phyloP scores from a whole-genome alignment of 2,888 invertebrate species.

The Antheraea assamensis region DNA sequence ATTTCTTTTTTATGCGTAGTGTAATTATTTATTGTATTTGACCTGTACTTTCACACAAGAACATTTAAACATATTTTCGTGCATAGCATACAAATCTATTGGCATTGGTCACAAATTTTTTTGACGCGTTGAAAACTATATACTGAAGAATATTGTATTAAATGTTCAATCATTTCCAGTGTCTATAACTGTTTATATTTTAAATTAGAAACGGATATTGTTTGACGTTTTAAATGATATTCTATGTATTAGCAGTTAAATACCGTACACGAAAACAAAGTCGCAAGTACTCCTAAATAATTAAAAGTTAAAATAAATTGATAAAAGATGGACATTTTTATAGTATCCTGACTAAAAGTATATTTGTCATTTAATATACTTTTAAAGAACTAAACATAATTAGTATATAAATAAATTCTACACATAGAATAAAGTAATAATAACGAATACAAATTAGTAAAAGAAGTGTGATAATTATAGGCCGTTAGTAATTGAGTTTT shows the following conservation, averaged over 20 bases:
- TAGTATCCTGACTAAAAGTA: not conserved
- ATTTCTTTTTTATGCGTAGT: not conserved
- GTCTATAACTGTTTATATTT: not conserved
- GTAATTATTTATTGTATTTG: no score
- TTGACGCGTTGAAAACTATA: not conserved
- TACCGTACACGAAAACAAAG: not conserved
- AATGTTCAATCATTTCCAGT: not conserved
- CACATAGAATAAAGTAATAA: not conserved
- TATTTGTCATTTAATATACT: not conserved
- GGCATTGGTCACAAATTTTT: constrained; percentile 1
- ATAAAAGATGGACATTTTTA: not conserved
- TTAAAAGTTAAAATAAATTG: not conserved
- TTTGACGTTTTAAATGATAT: not conserved
- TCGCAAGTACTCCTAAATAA: not conserved
- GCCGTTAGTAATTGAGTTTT: not conserved
- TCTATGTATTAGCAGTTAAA: not conserved
- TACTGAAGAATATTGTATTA: not conserved
- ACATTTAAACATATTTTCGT: no score
- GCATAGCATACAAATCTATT: not conserved
- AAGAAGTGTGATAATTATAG: not conserved
- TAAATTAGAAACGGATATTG: not conserved
- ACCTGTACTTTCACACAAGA: no score
- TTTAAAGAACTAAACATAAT: not conserved
- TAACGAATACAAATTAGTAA: not conserved
- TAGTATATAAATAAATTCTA: not conserved